Evolutionary conservation across 1,140 invertebrate genomes (phyloP), one percentile per base, ranked within the genome.

Genomic region (Philotrypesis tridentata): DNA sequence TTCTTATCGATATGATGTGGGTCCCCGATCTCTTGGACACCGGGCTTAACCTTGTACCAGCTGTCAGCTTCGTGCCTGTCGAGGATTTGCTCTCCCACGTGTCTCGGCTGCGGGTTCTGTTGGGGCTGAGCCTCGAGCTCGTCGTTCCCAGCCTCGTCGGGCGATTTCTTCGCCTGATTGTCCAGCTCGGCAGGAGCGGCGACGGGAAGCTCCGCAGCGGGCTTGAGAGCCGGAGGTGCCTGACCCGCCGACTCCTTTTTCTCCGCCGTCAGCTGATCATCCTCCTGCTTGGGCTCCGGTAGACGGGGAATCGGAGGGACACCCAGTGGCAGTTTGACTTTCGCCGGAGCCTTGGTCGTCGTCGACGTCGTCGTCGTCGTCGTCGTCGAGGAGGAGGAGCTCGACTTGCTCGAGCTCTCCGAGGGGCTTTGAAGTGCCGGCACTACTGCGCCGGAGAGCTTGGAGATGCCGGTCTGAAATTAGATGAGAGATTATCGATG

Each of bases 1-100:
- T 81, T 82, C 14, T 88, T 88, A 68, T 87, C 88, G 8, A 88
- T 80, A 25, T 89, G 85, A 87, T 90, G 90, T 1, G 86, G 86
- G 9, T 92, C 91, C 1, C 91, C 91, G 71, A 92, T 85, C 82
- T 92, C 91, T 29, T 92, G 91, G 48, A 91, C 85, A 0, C 89
- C 89, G 12, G 83, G 87, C 23, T 85, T 84, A 2, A 89, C 85
- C 27, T 83, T 87, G 55, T 85, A 85, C 89, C 88, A 90, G 1
- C 68, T 83, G 0, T 84, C 84, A 37, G 88, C 88, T 23, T 85
- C 87, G 61, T 88, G 87, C 55, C 87, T 86, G 11, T 88, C 87
- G 0, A 84, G 73, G 33, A 85, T 76, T 21, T 89, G 88, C n/a
- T 89, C 89, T 8, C 85, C 85, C 0, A 82, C 43, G 9, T 81